phyloP scores from a whole-genome alignment of 2,888 invertebrate genomes.

The Eupithecia subumbrata region DNA sequence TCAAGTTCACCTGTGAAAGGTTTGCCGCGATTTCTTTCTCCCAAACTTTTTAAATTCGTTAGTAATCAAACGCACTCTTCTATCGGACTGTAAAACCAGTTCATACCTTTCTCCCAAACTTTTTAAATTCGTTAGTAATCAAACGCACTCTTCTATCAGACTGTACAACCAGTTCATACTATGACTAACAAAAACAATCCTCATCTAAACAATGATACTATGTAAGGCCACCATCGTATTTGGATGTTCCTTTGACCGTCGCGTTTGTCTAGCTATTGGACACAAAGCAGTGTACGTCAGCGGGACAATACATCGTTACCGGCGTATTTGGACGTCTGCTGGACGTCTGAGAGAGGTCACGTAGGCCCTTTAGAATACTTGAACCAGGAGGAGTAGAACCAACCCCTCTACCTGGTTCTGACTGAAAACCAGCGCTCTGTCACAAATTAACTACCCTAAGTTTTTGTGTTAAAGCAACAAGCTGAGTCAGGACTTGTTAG shows the following conservation, averaged over 20 bases:
- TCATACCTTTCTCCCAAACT: no score
- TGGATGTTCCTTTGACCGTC: slow-evolving; percentile 21
- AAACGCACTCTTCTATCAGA: background rate
- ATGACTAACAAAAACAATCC: slow-evolving; percentile 1
- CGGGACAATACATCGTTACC: slow-evolving; percentile 43
- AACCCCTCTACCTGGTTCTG: no score
- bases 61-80: no score
- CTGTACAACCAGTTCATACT: background rate
- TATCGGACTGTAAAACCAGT: no score
- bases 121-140: no score
- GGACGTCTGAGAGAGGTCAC: slow-evolving; percentile 31
- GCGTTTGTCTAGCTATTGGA: slow-evolving; percentile 17
- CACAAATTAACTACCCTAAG: no score
- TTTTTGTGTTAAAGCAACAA: no score
- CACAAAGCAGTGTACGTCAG: slow-evolving; percentile 38
- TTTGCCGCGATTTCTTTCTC: no score
- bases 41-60: no score
- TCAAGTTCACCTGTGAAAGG: background rate
- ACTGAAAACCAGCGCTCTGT: no score
- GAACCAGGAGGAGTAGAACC: background rate
- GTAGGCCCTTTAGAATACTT: slow-evolving; percentile 23
- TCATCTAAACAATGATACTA: slow-evolving; percentile 20
- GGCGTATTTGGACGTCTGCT: slow-evolving; percentile 34
- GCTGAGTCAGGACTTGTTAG: no score
- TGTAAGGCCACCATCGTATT: slow-evolving; percentile 25